Conservation (phyloP, 2,113 vertebrate species). For the Phaethon lepturus region DNA sequence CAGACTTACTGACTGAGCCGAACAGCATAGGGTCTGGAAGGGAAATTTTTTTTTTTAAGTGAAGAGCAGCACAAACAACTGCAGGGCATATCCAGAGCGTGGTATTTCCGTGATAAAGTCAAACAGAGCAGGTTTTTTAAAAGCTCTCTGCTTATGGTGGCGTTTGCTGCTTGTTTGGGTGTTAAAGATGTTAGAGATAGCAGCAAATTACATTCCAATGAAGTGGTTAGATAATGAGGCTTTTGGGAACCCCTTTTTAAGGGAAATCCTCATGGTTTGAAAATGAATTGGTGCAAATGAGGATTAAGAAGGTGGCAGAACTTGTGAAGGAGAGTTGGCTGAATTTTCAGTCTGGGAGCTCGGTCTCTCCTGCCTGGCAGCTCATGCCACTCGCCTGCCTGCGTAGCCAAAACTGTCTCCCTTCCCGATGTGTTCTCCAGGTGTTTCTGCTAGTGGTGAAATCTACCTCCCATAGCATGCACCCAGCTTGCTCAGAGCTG, state of each 20-base stretch:
- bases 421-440: not conserved
- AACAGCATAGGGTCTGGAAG: not conserved
- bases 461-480: not conserved
- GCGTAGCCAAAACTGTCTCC: not conserved
- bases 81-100: not conserved
- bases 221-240: not conserved
- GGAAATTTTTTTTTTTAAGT: not conserved
- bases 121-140: not conserved
- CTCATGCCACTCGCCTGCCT: not conserved
- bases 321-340: not conserved
- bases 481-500: not conserved
- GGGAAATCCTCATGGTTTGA: not conserved
- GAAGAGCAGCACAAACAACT: not conserved
- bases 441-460: conserved; percentile 3
- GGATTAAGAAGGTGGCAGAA: not conserved
- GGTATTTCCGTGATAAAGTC: not conserved
- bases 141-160: accelerated
- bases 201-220: not conserved
- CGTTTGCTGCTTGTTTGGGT: not conserved
- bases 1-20: not conserved
- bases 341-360: not conserved
- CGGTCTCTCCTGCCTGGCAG: not conserved
- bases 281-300: not conserved
- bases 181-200: not conserved
- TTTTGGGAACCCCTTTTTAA: not conserved